phyloP scores from a whole-genome alignment of 2,797 vertebrate species.

The Pseudocheirus occidentalis region DNA sequence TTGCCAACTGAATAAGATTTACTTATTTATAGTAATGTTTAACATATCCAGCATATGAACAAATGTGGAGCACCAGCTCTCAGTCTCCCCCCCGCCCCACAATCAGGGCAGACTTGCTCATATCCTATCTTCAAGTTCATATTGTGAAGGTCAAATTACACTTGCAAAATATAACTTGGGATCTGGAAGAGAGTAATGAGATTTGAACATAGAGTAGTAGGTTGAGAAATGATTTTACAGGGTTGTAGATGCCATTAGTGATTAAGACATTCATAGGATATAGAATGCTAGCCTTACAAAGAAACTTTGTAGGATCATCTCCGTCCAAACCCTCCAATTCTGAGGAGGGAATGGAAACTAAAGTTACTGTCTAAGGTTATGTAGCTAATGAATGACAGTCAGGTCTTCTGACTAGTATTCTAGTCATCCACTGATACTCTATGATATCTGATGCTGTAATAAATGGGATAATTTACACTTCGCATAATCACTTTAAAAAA shows the following conservation, averaged over 20 bases:
- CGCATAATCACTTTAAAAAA: not conserved
- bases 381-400: not conserved
- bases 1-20: conserved; percentile 37
- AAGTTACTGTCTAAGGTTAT: not conserved
- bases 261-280: conserved; percentile 25
- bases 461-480: not conserved
- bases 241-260: conserved; percentile 38
- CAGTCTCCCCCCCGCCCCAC: not conserved
- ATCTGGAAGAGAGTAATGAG: conserved; percentile 22
- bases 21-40: conserved; percentile 50
- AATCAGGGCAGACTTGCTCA: not conserved
- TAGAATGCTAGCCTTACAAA: conserved; percentile 1
- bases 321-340: not conserved
- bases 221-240: conserved; percentile 41
- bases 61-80: conserved; percentile 7
- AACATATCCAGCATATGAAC: conserved; percentile 25
- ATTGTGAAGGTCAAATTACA: conserved; percentile 48
- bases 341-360: not conserved
- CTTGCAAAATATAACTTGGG: conserved; percentile 7
- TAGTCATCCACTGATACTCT: not conserved
- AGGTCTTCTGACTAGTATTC: not conserved
- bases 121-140: not conserved
- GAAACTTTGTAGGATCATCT: not conserved
- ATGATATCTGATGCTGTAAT: not conserved
- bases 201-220: not conserved